Percentiles rank a stretch among this genome's conserved stretches.
Evolutionary conservation across 2,888 invertebrate genomes (phyloP).

Genomic region (Gisinianus flammeolus): DNA sequence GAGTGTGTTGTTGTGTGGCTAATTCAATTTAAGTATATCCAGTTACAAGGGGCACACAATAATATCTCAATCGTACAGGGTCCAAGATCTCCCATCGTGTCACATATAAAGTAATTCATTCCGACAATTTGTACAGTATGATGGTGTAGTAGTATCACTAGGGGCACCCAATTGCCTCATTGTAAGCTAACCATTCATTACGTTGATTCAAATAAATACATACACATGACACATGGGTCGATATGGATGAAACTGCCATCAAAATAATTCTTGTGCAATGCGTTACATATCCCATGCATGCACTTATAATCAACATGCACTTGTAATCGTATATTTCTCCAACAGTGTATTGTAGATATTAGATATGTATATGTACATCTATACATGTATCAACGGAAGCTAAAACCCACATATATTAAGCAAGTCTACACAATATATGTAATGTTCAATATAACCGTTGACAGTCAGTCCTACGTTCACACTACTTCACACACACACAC

Average conservation of each 20-base stretch:
- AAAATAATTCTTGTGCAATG: no score
- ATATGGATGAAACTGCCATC: conserved; percentile 17
- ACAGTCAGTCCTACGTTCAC: no score
- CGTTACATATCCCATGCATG: no score
- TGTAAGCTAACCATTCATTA: conserved; percentile 49
- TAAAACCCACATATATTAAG: no score
- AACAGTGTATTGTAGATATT: no score
- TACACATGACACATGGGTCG: conserved; percentile 22
- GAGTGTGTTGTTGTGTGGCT: conserved; percentile 40
- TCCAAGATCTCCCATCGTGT: conserved; percentile 42
- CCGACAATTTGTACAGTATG: conserved; percentile 42
- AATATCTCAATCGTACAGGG: conserved; percentile 39
- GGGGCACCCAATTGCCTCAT: conserved; percentile 48
- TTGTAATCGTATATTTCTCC: no score
- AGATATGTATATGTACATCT: no score
- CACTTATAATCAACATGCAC: no score
- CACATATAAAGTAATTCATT: conserved; percentile 40
- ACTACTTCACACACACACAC: background rate
- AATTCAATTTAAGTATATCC: conserved; percentile 45
- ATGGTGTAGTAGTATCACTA: conserved; percentile 26
- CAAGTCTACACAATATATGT: background rate
- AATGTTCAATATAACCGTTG: no score
- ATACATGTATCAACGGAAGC: no score
- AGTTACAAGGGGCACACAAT: conserved; percentile 43
- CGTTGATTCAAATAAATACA: conserved; percentile 32